These are phyloP conservation scores for Macrophya annulata DNA, from an alignment of 2,888 invertebrate species.

Conservation along the genomic window DNA sequence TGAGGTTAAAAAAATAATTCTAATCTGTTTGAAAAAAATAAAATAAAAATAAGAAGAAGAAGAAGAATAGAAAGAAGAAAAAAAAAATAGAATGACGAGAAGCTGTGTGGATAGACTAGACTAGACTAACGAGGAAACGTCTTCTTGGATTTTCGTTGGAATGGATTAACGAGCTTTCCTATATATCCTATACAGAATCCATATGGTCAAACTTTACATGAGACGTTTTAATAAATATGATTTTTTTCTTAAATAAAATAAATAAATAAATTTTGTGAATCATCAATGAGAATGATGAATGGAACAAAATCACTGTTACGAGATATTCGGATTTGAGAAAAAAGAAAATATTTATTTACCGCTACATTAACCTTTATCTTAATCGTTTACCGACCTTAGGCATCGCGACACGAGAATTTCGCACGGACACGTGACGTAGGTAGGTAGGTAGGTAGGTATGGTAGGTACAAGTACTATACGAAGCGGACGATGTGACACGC, in stretches of 20 bases:
- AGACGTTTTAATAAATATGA: too few relatives aligned
- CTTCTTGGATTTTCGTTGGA: background rate
- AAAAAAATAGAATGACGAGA: too few relatives aligned
- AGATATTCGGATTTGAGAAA: background rate
- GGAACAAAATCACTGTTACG: too few relatives aligned
- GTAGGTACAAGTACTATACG: background rate
- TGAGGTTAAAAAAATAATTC: background rate
- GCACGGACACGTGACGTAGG: background rate
- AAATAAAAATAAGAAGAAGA: too few relatives aligned
- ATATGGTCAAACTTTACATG: background rate
- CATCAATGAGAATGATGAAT: background rate
- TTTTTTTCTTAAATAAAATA: too few relatives aligned
- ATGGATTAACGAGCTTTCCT: background rate
- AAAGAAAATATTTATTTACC: conserved; percentile 26
- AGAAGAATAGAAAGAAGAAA: too few relatives aligned
- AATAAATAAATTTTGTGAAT: too few relatives aligned
- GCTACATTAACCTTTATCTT: conserved; percentile 48
- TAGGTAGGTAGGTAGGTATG: background rate
- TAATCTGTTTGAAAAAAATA: background rate
- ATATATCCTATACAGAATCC: background rate
- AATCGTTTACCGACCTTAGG: conserved; percentile 2
- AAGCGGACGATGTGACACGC: conserved; percentile 44
- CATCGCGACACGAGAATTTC: background rate
- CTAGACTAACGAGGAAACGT: background rate
- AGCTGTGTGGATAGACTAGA: too few relatives aligned